phyloP scores from a whole-genome alignment of 2,888 invertebrate species.

The Dasypolia templi region DNA sequence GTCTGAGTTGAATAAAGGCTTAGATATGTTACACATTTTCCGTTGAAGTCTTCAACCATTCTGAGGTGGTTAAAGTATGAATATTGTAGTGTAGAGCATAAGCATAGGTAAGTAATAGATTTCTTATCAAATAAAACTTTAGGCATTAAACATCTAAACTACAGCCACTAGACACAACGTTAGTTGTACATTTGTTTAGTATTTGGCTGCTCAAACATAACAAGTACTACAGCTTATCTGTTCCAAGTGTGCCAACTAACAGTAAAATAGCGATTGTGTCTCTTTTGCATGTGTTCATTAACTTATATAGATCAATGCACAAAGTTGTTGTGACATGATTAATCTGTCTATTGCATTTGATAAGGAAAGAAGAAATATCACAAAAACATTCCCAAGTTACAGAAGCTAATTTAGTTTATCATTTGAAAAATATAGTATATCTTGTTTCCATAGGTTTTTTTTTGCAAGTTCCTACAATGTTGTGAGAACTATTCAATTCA shows the following conservation, averaged over 20 bases:
- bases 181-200: neutral
- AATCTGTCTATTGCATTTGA: neutral
- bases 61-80: neutral
- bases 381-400: neutral
- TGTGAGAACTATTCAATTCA: neutral
- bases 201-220: neutral
- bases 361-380: neutral
- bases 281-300: neutral
- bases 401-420: no score
- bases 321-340: neutral
- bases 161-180: neutral
- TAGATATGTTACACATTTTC: conserved; percentile 1
- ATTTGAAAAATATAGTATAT: no score
- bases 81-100: neutral
- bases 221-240: neutral
- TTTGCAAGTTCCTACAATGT: neutral
- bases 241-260: conserved; percentile 8
- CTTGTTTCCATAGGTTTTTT: neutral
- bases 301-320: neutral
- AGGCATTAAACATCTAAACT: neutral
- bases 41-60: neutral
- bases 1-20: neutral
- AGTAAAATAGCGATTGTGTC: neutral
- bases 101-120: no score
- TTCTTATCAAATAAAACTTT: neutral